A percentile compares a stretch with the other conserved stretches of the same genome.
Conservation (phyloP, 1,140 invertebrate genomes). For the Brachionus manjavacas region DNA sequence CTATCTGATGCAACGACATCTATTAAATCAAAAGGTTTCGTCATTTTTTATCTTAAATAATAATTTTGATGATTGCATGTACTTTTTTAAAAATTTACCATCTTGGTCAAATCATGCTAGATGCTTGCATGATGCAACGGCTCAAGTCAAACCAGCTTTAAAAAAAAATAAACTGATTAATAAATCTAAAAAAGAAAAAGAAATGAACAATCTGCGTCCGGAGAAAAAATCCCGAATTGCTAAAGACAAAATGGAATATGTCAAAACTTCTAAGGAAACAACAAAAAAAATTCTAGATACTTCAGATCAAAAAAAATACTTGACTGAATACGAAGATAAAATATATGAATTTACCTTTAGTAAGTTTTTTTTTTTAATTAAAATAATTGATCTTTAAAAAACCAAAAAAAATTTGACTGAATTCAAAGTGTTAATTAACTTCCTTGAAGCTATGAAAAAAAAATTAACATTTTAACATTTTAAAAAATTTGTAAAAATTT, state of each 20-base stretch:
- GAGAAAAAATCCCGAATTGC: background rate
- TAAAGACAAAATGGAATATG: background rate
- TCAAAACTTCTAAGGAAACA: background rate
- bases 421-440: background rate
- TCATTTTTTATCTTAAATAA: constrained; percentile 5
- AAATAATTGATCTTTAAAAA: background rate
- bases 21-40: constrained; percentile 23
- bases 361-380: background rate
- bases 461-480: too few species aligned
- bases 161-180: background rate
- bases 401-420: background rate
- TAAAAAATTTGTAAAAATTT: background rate
- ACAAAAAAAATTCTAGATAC: background rate
- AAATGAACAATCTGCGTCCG: background rate
- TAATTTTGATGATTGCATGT: background rate
- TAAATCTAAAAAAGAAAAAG: constrained; percentile 11
- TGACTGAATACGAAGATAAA: constrained; percentile 32
- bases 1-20: background rate
- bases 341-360: constrained; percentile 20
- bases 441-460: background rate
- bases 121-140: background rate
- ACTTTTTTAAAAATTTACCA: background rate
- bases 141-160: background rate
- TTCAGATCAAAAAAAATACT: background rate
- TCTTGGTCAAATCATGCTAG: background rate